phyloP scores from a whole-genome alignment of 2,113 vertebrate species.

The Chitala chitala region DNA sequence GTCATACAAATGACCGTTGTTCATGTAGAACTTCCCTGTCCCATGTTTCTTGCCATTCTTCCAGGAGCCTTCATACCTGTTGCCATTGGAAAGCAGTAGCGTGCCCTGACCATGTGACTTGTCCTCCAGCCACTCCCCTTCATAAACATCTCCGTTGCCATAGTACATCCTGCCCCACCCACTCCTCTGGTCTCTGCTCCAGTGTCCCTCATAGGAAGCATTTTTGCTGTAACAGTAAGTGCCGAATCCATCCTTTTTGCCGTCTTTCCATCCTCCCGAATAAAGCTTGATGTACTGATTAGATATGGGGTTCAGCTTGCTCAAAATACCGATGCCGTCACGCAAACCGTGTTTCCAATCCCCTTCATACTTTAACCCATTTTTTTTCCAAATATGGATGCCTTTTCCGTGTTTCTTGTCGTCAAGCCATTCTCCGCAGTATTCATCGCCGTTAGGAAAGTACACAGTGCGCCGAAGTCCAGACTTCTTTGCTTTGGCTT shows the following conservation, averaged over 20 bases:
- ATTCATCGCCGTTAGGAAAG: constrained; percentile 67
- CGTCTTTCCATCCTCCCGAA: constrained; percentile 73
- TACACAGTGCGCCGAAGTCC: constrained; percentile 67
- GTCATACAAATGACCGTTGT: constrained; percentile 75
- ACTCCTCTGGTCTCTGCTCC: constrained; percentile 60
- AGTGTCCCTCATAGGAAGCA: constrained; percentile 78
- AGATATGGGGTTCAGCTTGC: constrained; percentile 53
- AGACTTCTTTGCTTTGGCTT: constrained; percentile 70
- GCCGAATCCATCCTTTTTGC: constrained; percentile 73
- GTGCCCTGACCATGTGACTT: constrained; percentile 66
- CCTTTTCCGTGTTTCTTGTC: constrained; percentile 83
- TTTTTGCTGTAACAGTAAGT: constrained; percentile 55
- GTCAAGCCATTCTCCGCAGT: constrained; percentile 80
- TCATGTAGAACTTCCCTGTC: constrained; percentile 66
- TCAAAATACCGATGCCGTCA: constrained; percentile 77
- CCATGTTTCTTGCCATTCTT: constrained; percentile 76
- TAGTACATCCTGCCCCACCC: constrained; percentile 83
- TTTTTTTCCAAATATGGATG: constrained; percentile 72
- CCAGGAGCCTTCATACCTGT: constrained; percentile 81
- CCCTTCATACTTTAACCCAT: constrained; percentile 71
- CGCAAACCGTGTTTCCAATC: constrained; percentile 82
- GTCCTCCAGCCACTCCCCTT: constrained; percentile 79
- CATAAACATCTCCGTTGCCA: constrained; percentile 68
- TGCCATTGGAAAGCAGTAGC: constrained; percentile 65
- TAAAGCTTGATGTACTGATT: constrained; percentile 68